A percentile compares a stretch with the other conserved stretches of the same genome.
Conservation (phyloP, 2,888 invertebrate species). For the Tinea pellionella region DNA sequence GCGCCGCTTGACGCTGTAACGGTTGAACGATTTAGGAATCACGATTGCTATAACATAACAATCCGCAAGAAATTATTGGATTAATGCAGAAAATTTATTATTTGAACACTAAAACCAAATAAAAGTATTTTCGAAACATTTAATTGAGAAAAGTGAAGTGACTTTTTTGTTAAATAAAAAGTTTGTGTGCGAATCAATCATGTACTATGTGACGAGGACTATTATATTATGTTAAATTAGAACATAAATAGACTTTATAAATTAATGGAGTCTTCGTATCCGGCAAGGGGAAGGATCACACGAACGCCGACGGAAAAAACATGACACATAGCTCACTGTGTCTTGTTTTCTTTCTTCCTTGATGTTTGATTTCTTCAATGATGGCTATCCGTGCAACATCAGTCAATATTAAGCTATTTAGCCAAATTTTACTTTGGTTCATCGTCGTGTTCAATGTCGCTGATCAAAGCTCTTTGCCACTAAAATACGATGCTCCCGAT, state of each 20-base stretch:
- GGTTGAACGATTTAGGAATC: conserved; percentile 53
- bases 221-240: conserved; percentile 37
- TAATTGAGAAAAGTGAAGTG: neutral
- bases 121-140: neutral
- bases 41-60: conserved; percentile 44
- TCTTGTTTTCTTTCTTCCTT: conserved; percentile 63
- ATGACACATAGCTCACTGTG: conserved; percentile 62
- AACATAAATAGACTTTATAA: conserved; percentile 46
- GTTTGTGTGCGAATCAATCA: conserved; percentile 34
- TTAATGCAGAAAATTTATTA: neutral
- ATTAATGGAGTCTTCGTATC: conserved; percentile 66
- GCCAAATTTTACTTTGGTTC: conserved; percentile 55
- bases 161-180: conserved; percentile 16
- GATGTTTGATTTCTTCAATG: conserved; percentile 52
- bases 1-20: conserved; percentile 53
- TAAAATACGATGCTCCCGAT: conserved; percentile 84
- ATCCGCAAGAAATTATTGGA: neutral
- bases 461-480: conserved; percentile 58
- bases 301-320: conserved; percentile 66
- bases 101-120: neutral
- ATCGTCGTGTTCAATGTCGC: conserved; percentile 54
- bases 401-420: conserved; percentile 41
- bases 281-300: conserved; percentile 55
- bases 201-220: conserved; percentile 45
- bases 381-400: conserved; percentile 51